Evolutionary conservation across 2,888 invertebrate genomes (phyloP).

Genomic region (Chrysotoxum bicinctum): DNA sequence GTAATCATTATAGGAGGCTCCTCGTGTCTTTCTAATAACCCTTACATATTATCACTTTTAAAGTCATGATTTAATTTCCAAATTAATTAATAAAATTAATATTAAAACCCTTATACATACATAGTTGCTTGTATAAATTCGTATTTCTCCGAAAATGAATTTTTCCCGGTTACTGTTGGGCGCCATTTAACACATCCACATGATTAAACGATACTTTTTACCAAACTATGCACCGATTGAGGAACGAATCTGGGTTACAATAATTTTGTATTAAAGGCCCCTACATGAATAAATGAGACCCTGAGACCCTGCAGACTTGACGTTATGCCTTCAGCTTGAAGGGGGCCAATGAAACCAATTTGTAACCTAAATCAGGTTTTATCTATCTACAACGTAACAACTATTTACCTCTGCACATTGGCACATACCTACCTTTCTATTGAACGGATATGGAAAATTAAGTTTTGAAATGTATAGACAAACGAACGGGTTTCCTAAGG

Average conservation of each 20-base stretch:
- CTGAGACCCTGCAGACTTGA: constrained; percentile 15
- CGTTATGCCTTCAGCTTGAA: constrained; percentile 14
- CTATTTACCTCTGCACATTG: constrained; percentile 38
- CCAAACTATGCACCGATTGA: background rate
- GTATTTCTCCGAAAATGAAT: too few species aligned
- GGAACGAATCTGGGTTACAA: background rate
- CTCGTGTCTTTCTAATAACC: too few species aligned
- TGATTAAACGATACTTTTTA: background rate
- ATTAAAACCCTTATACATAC: too few species aligned
- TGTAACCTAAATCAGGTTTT: constrained; percentile 46
- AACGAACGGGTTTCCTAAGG: constrained; percentile 14
- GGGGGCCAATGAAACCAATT: constrained; percentile 42
- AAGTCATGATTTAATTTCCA: too few species aligned
- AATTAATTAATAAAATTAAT: too few species aligned
- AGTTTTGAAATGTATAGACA: constrained; percentile 36
- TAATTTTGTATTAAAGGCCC: background rate
- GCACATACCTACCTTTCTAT: constrained; percentile 25
- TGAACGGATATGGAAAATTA: constrained; percentile 61
- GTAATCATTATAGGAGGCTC: too few species aligned
- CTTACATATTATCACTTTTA: too few species aligned
- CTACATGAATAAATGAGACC: background rate
- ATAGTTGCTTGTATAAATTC: too few species aligned
- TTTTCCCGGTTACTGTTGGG: too few species aligned
- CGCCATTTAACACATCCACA: too few species aligned
- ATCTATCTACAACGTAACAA: constrained; percentile 15